Percentiles rank a stretch among this genome's conserved stretches.
Evolutionary conservation across 2,113 vertebrate genomes (phyloP).

Genomic region (Hylia prasina): DNA sequence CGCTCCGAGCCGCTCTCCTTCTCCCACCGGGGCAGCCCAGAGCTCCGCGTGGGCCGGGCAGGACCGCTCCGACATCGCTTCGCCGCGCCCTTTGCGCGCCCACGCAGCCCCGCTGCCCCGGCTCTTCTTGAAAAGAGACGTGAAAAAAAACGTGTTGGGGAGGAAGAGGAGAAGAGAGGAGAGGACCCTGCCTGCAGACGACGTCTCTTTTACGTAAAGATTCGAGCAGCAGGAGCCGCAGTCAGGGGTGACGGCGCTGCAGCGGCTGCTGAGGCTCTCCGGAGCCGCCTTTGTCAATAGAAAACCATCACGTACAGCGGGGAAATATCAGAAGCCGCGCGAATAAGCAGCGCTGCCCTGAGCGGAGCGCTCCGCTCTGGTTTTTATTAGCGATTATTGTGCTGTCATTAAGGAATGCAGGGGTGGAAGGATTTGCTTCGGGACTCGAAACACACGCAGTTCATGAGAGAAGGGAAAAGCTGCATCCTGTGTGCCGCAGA

Average conservation of each 20-base stretch:
- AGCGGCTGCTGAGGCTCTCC: not conserved
- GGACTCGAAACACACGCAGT: not conserved
- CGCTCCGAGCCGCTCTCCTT: not conserved
- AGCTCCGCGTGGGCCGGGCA: not conserved
- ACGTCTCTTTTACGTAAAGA: not conserved
- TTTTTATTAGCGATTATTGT: not conserved
- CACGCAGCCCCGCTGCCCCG: not conserved
- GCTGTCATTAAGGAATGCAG: slow-evolving; percentile 15
- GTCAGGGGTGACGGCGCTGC: not conserved
- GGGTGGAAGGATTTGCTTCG: not conserved
- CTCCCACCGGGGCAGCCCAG: not conserved
- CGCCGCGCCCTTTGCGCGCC: not conserved
- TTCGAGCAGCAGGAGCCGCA: not conserved
- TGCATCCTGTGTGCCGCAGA: not conserved
- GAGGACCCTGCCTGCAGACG: not conserved
- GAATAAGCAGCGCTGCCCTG: not conserved
- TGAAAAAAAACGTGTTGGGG: not conserved
- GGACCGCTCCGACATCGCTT: not conserved
- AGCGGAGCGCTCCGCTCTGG: not conserved
- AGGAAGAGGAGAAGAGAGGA: not conserved
- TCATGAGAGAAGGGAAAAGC: not conserved
- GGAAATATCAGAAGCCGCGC: not conserved
- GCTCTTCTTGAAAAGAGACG: not conserved
- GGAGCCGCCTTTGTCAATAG: not conserved
- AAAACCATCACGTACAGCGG: not conserved